These are phyloP conservation scores for Blastomussa wellsi DNA, from an alignment of 92 coral and sea anemone species.

Conservation along the genomic window DNA sequence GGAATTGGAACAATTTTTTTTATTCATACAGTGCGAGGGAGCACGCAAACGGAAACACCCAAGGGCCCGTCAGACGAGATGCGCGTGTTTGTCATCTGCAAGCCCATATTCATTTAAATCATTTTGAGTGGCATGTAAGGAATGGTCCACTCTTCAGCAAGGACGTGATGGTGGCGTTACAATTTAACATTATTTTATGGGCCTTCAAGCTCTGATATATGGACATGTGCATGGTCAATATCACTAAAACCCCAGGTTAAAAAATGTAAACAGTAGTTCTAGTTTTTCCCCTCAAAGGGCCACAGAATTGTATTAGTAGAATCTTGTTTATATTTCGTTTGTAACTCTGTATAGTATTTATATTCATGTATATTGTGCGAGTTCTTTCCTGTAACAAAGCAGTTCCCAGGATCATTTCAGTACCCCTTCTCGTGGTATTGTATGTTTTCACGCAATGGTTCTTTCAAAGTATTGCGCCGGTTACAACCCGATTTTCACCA, in stretches of 20 bases:
- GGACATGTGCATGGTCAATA: constrained; percentile 12
- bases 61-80: neutral
- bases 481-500: neutral
- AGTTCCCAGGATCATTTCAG: neutral
- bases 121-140: constrained; percentile 2
- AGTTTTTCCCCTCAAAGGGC: constrained; percentile 32
- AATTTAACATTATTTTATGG: constrained; percentile 3
- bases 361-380: constrained; percentile 23
- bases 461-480: neutral
- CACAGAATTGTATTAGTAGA: constrained; percentile 4
- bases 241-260: constrained; percentile 18
- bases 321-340: constrained; percentile 30
- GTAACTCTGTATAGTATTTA: constrained; percentile 41
- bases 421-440: neutral
- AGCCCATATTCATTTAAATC: constrained; percentile 10
- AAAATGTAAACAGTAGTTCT: constrained; percentile 18
- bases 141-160: constrained; percentile 4
- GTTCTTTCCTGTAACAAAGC: constrained; percentile 12
- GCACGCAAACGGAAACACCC: constrained; percentile 11
- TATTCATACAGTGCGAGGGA: constrained; percentile 1
- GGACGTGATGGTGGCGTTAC: neutral
- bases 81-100: neutral
- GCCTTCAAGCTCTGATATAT: neutral
- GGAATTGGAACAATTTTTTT: constrained; percentile 11
- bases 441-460: neutral